A percentile compares a stretch with the other conserved stretches of the same genome.
Conservation (phyloP, 1,140 invertebrate species). For the Vollenhovia emeryi region DNA sequence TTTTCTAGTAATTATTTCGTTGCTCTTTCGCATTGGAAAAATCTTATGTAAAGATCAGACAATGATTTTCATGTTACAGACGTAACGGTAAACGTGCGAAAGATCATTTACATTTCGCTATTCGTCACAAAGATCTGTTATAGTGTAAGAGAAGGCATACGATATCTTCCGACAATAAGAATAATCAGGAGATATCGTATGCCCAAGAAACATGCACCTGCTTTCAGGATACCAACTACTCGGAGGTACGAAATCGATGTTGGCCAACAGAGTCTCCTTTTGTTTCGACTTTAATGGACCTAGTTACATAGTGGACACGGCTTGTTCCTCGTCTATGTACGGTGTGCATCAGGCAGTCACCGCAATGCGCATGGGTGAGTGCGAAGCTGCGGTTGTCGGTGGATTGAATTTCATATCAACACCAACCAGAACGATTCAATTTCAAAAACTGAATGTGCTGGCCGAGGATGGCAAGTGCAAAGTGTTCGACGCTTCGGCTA, state of each 20-base stretch:
- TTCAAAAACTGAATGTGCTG: slow-evolving; percentile 96
- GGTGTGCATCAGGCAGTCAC: slow-evolving; percentile 94
- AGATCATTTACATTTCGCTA: neutral
- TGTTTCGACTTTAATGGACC: slow-evolving; percentile 97
- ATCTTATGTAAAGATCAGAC: no score
- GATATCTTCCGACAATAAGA: neutral
- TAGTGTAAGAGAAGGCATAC: neutral
- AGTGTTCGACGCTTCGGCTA: slow-evolving; percentile 95
- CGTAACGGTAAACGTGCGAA: no score
- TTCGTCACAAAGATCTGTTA: no score
- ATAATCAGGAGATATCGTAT: no score
- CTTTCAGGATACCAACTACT: slow-evolving; percentile 94
- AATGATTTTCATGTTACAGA: no score
- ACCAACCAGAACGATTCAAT: slow-evolving; percentile 96
- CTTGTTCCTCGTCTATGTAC: slow-evolving; percentile 96
- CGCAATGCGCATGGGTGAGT: slow-evolving; percentile 93
- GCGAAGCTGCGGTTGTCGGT: slow-evolving; percentile 96
- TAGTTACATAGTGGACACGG: slow-evolving; percentile 97
- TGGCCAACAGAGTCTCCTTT: slow-evolving; percentile 97
- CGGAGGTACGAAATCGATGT: slow-evolving; percentile 97
- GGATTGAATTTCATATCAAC: slow-evolving; percentile 94
- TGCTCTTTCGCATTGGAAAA: no score
- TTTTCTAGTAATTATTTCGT: no score
- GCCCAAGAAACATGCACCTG: neutral
- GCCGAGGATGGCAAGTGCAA: slow-evolving; percentile 95